phyloP scores from a whole-genome alignment of 2,888 invertebrate genomes.

The Hirudinaria manillensis region DNA sequence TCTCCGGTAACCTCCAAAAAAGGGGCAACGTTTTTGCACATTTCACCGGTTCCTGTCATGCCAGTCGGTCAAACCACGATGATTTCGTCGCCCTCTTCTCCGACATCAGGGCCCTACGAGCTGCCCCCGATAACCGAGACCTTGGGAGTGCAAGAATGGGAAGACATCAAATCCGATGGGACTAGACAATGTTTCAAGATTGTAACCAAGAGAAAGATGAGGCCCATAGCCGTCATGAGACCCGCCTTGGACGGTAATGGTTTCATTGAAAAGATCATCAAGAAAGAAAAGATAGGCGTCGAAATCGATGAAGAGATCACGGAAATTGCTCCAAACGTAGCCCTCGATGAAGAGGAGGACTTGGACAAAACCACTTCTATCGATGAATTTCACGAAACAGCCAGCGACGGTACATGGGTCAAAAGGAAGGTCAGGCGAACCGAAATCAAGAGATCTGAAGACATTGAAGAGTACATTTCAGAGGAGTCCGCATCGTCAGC shows the following conservation, averaged over 20 bases:
- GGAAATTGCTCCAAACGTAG: slow-evolving; percentile 1
- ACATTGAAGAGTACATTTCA: not conserved
- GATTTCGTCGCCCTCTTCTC: slow-evolving; percentile 6
- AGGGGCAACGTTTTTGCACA: not conserved
- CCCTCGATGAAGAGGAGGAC: not conserved
- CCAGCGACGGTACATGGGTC: slow-evolving; percentile 25
- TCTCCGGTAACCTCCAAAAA: not conserved
- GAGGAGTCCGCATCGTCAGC: not conserved
- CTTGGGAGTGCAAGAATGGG: slow-evolving; percentile 29
- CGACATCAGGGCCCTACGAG: slow-evolving; percentile 1
- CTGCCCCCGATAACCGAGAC: slow-evolving; percentile 20
- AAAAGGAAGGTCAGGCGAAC: slow-evolving; percentile 25
- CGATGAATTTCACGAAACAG: slow-evolving; percentile 18
- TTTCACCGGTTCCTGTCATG: not conserved
- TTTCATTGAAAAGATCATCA: slow-evolving; percentile 23
- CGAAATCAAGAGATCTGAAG: slow-evolving; percentile 18
- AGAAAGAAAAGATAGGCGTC: slow-evolving; percentile 24
- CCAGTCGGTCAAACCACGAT: not conserved
- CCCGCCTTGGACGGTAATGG: not conserved
- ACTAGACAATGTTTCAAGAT: slow-evolving; percentile 15
- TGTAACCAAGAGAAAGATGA: slow-evolving; percentile 12
- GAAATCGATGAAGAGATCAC: slow-evolving; percentile 29
- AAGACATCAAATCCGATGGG: slow-evolving; percentile 14
- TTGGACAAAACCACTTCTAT: slow-evolving; percentile 19
- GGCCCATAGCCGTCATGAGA: slow-evolving; percentile 19